Base-by-base conservation (phyloP, 1,140 invertebrate genomes). In the Bombus fervidus region DNA sequence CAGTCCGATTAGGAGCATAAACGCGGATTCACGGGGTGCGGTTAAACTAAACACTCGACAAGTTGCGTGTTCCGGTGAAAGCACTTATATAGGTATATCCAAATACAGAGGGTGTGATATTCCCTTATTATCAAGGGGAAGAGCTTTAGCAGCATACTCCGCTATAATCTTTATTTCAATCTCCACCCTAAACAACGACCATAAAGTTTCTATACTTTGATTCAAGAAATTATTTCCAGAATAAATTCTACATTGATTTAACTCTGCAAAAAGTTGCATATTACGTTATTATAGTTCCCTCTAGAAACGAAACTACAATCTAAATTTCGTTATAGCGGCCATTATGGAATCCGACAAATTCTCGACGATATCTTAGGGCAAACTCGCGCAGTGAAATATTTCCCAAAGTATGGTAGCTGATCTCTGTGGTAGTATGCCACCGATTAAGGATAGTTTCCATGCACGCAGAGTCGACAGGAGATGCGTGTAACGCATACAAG, bases 1-100 rank as follows among this genome's bases (percentile, higher is more conserved):
- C 85, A 15, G n/a, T 28, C 62, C 81, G 91, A 91, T 92, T 92
- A 92, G 71, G 80, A 79, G 83, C 86, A 91, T 90, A 90, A 90
- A 87, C 75, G 86, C 39, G 64, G 82, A 87, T 90, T 85, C 78
- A 39, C 39, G 47, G 66, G 80, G 62, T 66, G 31, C 37, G 57
- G 83, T 72, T 87, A 91, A 90, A 90, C 76, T 78, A 94, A 94
- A 93, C 91, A 93, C 91, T 94, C 87, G 91, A 93, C 90, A 88
- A 87, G 85, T 90, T 91, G 91, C 90, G 91, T 89, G 92, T 87
- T 31, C 87, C 91, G 76, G 59, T 79, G 83, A 86, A 90, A 92
- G 90, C 88, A 92, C 91, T 93, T 83, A 71, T 80, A 41, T 66
- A 77, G 47, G n/a, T 77, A 39, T 41, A 83, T 78, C 83, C 13